phyloP scores from a whole-genome alignment of 2,113 vertebrate genomes.

The Carassius gibelio region DNA sequence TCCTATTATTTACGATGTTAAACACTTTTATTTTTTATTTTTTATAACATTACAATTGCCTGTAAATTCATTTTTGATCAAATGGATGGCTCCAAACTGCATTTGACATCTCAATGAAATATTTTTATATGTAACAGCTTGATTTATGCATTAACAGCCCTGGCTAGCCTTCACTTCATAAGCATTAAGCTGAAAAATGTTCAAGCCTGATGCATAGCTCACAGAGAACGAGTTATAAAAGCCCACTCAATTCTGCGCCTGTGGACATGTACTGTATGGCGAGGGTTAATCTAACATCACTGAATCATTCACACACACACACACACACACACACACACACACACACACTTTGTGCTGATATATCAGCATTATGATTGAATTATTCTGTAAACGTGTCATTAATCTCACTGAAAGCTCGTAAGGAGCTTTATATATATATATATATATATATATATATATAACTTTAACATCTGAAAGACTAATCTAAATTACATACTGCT shows the following conservation, averaged over 20 bases:
- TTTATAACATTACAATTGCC: neutral
- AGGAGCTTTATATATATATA: neutral
- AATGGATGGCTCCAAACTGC: neutral
- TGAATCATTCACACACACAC: neutral
- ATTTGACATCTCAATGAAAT: neutral
- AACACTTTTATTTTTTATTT: neutral
- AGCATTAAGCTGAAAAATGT: neutral
- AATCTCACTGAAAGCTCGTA: neutral
- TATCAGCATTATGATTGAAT: neutral
- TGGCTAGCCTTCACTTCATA: neutral
- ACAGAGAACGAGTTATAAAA: neutral
- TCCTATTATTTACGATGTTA: neutral
- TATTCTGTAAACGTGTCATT: constrained; percentile 1
- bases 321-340: neutral
- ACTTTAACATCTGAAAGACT: neutral
- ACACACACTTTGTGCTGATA: constrained; percentile 10
- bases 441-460: neutral
- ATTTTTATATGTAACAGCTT: neutral
- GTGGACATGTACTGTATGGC: neutral
- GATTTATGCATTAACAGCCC: neutral
- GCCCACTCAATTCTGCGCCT: neutral
- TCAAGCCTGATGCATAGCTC: neutral
- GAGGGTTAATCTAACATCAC: constrained; percentile 13
- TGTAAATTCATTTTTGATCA: neutral
- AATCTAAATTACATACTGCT: neutral